These are phyloP conservation scores for Tretioscincus oriximinensis DNA, from an alignment of 2,113 vertebrate genomes.

Conservation along the genomic window DNA sequence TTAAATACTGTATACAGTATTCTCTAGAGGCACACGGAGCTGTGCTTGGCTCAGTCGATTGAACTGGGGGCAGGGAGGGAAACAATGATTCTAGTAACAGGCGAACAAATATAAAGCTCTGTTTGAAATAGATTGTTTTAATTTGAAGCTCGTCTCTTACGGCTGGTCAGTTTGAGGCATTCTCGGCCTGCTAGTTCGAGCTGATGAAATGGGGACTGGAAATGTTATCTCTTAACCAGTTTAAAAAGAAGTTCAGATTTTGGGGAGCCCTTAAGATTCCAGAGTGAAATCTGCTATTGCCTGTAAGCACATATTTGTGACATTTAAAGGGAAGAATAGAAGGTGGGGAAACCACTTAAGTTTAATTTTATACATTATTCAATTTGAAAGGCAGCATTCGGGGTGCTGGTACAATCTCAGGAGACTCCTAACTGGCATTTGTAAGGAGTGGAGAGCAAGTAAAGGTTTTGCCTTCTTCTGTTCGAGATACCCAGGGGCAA, in stretches of 20 bases:
- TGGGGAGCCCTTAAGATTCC: not conserved
- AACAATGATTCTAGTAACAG: fast-evolving
- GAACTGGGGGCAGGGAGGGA: not conserved
- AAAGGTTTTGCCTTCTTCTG: no score
- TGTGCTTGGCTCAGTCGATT: not conserved
- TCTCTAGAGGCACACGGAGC: not conserved
- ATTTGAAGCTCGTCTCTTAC: not conserved
- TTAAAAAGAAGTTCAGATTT: not conserved
- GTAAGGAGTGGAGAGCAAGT: not conserved
- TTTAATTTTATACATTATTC: not conserved
- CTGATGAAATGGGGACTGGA: not conserved
- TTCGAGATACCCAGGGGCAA: no score
- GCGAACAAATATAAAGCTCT: not conserved
- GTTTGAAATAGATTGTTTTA: not conserved
- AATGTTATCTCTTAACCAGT: not conserved
- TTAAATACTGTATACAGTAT: not conserved
- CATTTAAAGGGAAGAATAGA: not conserved
- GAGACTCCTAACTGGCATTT: no score
- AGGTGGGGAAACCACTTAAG: not conserved
- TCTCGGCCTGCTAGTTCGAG: not conserved
- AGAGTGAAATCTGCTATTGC: not conserved
- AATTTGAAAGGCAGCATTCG: not conserved
- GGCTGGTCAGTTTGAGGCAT: not conserved
- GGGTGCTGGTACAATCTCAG: not conserved
- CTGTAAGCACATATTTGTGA: not conserved